A percentile compares a stretch with the other conserved stretches of the same genome.
Conservation (phyloP, 2,797 vertebrate species). For the Sitta carolinensis region DNA sequence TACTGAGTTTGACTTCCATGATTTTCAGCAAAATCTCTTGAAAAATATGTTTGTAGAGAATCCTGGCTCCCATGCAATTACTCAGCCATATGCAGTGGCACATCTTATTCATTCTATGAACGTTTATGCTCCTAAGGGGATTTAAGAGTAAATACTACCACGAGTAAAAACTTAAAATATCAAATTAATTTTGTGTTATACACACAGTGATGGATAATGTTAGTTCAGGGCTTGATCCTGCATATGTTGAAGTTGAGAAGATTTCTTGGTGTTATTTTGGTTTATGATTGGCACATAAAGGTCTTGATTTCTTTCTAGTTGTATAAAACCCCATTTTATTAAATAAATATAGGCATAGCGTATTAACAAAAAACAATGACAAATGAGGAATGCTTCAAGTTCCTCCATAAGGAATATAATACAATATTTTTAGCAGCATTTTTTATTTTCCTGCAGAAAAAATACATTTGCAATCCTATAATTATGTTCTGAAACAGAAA, state of each 20-base stretch:
- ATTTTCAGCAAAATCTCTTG: constrained; percentile 6
- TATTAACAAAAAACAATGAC: neutral
- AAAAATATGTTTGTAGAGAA: neutral
- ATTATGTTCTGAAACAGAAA: neutral
- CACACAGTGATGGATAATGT: neutral
- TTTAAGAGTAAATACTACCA: constrained; percentile 17
- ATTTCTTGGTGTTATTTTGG: neutral
- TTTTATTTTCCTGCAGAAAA: neutral
- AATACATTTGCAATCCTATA: neutral
- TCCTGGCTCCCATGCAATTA: neutral
- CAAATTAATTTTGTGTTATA: constrained; percentile 24
- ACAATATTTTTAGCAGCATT: neutral
- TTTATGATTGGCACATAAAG: neutral
- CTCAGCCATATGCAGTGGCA: neutral
- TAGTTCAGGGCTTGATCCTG: neutral
- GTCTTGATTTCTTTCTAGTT: neutral
- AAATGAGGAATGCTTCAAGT: neutral
- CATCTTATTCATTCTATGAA: constrained; percentile 5
- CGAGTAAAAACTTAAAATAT: constrained; percentile 9
- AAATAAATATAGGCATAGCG: neutral
- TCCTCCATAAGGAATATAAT: neutral
- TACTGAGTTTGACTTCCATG: neutral
- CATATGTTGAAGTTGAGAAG: neutral
- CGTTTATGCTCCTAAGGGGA: neutral
- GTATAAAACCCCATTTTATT: neutral